Conservation (phyloP, 2,113 vertebrate species). For the Barbus barbus region DNA sequence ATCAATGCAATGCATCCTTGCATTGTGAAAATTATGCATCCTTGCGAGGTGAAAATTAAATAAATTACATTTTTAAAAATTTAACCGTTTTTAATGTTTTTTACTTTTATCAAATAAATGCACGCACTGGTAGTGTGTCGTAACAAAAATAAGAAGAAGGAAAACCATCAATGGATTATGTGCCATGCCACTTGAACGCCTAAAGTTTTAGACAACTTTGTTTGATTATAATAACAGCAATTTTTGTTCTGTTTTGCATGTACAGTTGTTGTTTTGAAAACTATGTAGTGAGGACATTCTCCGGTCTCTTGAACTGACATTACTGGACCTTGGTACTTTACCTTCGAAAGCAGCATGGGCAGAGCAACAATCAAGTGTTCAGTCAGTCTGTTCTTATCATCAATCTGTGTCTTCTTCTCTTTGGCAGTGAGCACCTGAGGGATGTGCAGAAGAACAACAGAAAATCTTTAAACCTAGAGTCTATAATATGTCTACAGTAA, state of each 20-base stretch:
- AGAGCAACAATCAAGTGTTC: slow-evolving; percentile 99
- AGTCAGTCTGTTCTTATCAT: slow-evolving; percentile 96
- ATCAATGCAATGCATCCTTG: not conserved
- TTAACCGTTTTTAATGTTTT: too few relatives aligned
- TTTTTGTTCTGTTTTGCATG: not conserved
- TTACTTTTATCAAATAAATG: not conserved
- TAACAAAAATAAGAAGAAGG: not conserved
- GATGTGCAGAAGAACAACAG: slow-evolving; percentile 25
- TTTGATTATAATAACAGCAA: not conserved
- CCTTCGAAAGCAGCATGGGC: slow-evolving; percentile 97
- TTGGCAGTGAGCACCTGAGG: slow-evolving; percentile 93
- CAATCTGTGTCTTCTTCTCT: slow-evolving; percentile 98
- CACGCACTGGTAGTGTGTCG: too few relatives aligned
- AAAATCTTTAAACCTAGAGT: not conserved
- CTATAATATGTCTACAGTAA: not conserved
- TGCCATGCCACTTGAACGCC: not conserved
- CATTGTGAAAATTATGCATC: too few relatives aligned
- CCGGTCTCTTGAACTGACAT: not conserved
- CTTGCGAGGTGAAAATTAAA: too few relatives aligned
- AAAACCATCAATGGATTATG: not conserved
- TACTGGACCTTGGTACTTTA: slow-evolving; percentile 57
- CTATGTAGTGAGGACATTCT: not conserved
- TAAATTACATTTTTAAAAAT: too few relatives aligned
- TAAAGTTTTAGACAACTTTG: not conserved
- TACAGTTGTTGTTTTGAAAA: not conserved